Conservation (phyloP, 2,888 invertebrate genomes). For the Acanthoscelides obtectus region DNA sequence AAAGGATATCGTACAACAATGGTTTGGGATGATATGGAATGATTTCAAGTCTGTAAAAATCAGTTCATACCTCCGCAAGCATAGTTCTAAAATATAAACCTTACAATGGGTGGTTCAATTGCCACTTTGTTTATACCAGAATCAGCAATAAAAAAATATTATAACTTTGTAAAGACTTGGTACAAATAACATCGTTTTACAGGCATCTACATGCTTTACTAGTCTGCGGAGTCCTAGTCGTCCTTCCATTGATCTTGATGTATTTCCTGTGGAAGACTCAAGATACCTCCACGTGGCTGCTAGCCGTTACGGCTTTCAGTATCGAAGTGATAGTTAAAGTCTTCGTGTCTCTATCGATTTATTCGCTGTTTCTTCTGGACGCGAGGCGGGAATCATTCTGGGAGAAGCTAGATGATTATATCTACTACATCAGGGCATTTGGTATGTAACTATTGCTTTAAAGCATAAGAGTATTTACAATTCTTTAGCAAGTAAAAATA, state of each 20-base stretch:
- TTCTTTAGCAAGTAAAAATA: too few relatives aligned
- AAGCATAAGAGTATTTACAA: too few relatives aligned
- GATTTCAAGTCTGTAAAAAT: too few relatives aligned
- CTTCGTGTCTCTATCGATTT: conserved; percentile 78
- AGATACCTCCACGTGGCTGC: conserved; percentile 82
- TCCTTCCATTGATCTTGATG: conserved; percentile 71
- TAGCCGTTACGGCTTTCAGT: conserved; percentile 90
- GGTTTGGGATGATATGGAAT: too few relatives aligned
- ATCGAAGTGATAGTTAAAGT: conserved; percentile 91
- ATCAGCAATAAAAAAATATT: too few relatives aligned
- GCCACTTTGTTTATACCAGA: too few relatives aligned
- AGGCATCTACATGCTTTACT: conserved; percentile 77
- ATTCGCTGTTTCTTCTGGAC: conserved; percentile 82
- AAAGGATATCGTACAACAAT: too few relatives aligned
- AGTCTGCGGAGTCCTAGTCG: conserved; percentile 77
- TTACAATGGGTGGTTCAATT: too few relatives aligned
- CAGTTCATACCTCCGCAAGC: too few relatives aligned
- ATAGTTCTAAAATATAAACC: too few relatives aligned
- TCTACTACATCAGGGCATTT: conserved; percentile 89
- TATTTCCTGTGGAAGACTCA: conserved; percentile 80
- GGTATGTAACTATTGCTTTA: background rate
- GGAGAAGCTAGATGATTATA: conserved; percentile 91
- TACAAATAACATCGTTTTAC: too few relatives aligned
- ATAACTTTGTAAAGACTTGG: too few relatives aligned
- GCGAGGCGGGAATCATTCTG: conserved; percentile 83